Evolutionary conservation across 1,140 invertebrate species (phyloP).

Genomic region (Ptiloglossa arizonensis): DNA sequence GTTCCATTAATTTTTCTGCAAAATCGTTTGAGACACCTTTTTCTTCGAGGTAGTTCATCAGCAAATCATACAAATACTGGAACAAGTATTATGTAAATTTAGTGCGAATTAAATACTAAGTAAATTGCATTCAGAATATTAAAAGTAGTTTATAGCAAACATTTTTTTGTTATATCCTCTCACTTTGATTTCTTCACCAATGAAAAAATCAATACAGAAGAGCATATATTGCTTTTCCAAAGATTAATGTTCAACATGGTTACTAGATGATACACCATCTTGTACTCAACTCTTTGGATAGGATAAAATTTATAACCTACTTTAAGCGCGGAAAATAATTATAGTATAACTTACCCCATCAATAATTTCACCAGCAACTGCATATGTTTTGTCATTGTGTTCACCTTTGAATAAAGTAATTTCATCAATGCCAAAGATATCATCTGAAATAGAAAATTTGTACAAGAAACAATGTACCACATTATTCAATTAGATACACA

Average conservation of each 20-base stretch:
- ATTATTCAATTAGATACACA: not conserved
- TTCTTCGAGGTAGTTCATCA: constrained; percentile 96
- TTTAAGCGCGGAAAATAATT: too few species aligned
- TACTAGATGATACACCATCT: constrained; percentile 36
- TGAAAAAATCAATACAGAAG: constrained; percentile 24
- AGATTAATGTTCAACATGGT: constrained; percentile 73
- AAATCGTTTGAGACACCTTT: constrained; percentile 96
- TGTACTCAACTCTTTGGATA: constrained; percentile 77
- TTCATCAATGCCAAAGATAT: constrained; percentile 94
- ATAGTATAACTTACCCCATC: constrained; percentile 87
- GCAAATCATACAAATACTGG: constrained; percentile 95
- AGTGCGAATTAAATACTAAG: not conserved
- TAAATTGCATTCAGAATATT: not conserved
- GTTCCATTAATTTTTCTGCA: constrained; percentile 91
- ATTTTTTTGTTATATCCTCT: constrained; percentile 34
- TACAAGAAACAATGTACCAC: constrained; percentile 15
- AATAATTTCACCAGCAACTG: constrained; percentile 93
- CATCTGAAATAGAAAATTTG: constrained; percentile 83
- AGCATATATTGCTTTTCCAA: constrained; percentile 75
- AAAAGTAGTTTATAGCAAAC: not conserved
- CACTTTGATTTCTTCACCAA: not conserved
- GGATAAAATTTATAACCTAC: constrained; percentile 32
- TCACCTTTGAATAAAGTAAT: constrained; percentile 92
- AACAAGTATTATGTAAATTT: constrained; percentile 76
- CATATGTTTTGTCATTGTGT: constrained; percentile 91